These are phyloP conservation scores for Drosophila cracens DNA, from an alignment of 2,888 invertebrate species.

Conservation along the genomic window DNA sequence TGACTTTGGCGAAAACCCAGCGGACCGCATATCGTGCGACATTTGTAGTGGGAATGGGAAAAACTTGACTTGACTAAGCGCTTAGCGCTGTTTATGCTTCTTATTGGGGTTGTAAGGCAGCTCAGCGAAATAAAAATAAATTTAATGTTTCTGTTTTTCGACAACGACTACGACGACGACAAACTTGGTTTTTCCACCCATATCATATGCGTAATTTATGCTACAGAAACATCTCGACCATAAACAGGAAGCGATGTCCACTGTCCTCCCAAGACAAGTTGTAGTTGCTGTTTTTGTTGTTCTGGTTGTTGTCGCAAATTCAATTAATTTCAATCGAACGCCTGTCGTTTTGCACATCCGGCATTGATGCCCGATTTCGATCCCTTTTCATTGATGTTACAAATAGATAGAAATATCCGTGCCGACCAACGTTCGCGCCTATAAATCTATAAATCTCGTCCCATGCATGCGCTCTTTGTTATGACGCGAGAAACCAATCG, in stretches of 20 bases:
- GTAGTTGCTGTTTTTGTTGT: conserved; percentile 48
- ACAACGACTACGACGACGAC: conserved; percentile 30
- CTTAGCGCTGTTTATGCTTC: conserved; percentile 54
- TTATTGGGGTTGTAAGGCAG: conserved; percentile 57
- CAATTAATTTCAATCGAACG: conserved; percentile 85
- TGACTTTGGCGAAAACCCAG: conserved; percentile 75
- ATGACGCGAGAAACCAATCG: conserved; percentile 68
- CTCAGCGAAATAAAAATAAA: conserved; percentile 77
- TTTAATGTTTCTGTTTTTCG: conserved; percentile 81
- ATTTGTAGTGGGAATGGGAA: conserved; percentile 25
- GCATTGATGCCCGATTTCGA: conserved; percentile 69
- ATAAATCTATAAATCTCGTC: conserved; percentile 56
- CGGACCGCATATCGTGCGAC: conserved; percentile 73
- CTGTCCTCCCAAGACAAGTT: conserved; percentile 40
- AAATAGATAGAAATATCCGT: conserved; percentile 57
- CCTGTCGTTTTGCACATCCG: conserved; percentile 82
- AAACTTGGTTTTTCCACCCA: conserved; percentile 48
- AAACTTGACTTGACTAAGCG: conserved; percentile 58
- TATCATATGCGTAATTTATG: conserved; percentile 76
- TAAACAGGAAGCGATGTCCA: conserved; percentile 71
- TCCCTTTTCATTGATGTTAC: conserved; percentile 58
- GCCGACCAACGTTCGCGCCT: conserved; percentile 46
- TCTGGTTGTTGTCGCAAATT: conserved; percentile 73
- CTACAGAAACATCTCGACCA: conserved; percentile 75
- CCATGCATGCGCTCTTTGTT: conserved; percentile 65